phyloP scores from a whole-genome alignment of 2,113 vertebrate genomes.

The Pristiophorus japonicus region DNA sequence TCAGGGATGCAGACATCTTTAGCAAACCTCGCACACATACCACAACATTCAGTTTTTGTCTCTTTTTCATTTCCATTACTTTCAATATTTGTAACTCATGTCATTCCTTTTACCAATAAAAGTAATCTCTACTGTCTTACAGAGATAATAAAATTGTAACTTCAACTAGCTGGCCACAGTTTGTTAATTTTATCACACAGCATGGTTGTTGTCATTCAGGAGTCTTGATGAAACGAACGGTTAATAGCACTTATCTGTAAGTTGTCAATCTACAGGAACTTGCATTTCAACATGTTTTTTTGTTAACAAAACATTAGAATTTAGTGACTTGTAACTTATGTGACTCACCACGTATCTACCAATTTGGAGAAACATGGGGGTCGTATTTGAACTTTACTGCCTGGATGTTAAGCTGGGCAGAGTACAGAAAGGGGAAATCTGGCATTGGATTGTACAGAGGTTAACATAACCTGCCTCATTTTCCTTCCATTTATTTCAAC shows the following conservation, averaged over 20 bases:
- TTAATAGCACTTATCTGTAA: background rate
- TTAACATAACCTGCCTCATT: background rate
- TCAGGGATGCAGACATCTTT: slow-evolving; percentile 31
- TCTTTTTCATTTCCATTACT: slow-evolving; percentile 25
- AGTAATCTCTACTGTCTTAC: slow-evolving; percentile 23
- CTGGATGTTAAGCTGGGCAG: background rate
- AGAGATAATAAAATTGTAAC: slow-evolving; percentile 21
- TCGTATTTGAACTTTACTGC: background rate
- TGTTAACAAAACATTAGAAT: background rate
- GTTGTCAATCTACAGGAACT: background rate
- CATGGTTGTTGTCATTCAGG: background rate
- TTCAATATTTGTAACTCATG: slow-evolving; percentile 28
- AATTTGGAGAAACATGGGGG: background rate
- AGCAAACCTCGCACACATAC: background rate
- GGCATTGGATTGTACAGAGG: background rate
- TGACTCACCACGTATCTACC: background rate
- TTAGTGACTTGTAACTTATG: background rate
- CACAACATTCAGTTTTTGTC: background rate
- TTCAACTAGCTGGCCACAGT: background rate
- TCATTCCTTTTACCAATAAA: slow-evolving; percentile 35
- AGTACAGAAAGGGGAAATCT: background rate
- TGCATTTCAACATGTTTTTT: background rate
- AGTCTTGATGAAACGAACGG: background rate
- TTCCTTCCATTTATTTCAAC: background rate
- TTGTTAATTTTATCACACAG: background rate